Percentiles rank a stretch among this genome's conserved stretches.
Evolutionary conservation across 1,140 invertebrate genomes (phyloP).

Genomic region (Chironomus striatipennis): DNA sequence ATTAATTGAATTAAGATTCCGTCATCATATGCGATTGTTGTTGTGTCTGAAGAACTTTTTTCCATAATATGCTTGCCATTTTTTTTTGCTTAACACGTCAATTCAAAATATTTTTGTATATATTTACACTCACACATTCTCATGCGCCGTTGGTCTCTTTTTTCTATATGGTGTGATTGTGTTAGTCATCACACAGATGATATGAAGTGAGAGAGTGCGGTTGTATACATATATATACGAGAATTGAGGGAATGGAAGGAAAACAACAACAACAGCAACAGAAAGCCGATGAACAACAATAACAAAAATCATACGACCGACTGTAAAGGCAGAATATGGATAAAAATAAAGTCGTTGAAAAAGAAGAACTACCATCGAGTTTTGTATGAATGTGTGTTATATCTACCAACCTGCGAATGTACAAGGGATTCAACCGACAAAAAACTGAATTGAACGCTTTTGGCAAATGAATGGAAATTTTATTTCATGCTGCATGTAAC

Average conservation of each 20-base stretch:
- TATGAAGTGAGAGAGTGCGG: not conserved
- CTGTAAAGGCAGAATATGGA: not conserved
- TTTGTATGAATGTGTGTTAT: too few relatives aligned
- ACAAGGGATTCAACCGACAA: not conserved
- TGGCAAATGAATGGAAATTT: not conserved
- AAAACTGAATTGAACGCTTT: not conserved
- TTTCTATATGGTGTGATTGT: not conserved
- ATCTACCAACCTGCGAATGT: not conserved
- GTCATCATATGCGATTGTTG: not conserved
- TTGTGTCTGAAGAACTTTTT: not conserved
- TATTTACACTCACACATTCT: not conserved
- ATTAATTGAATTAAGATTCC: not conserved
- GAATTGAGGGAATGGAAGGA: not conserved
- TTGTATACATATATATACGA: not conserved
- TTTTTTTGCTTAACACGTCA: not conserved
- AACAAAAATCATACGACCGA: slow-evolving; percentile 20
- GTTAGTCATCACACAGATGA: not conserved
- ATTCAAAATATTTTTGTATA: not conserved
- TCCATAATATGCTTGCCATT: too few relatives aligned
- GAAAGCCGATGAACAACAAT: not conserved
- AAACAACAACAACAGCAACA: slow-evolving; percentile 16
- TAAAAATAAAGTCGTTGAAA: not conserved
- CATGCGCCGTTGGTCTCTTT: not conserved
- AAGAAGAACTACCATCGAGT: too few relatives aligned
- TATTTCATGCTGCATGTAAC: not conserved